These are phyloP conservation scores for Halesus radiatus DNA, from an alignment of 1,140 invertebrate species.

Conservation along the genomic window DNA sequence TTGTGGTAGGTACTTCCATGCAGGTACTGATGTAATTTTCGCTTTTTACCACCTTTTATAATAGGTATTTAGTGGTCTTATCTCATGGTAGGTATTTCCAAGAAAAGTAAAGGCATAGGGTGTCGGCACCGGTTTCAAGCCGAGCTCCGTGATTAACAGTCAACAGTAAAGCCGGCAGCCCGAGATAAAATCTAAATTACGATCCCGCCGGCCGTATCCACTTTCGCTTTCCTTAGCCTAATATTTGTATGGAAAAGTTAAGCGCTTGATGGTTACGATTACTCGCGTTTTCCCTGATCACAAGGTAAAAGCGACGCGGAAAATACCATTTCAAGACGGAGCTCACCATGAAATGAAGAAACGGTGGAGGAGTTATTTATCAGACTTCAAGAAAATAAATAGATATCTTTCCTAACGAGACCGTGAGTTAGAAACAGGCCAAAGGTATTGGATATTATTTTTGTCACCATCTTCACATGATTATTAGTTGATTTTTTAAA, in stretches of 20 bases:
- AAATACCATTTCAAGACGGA: constrained; percentile 37
- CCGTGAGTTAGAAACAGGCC: no score
- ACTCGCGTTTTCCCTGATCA: constrained; percentile 34
- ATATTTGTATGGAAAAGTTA: constrained; percentile 57
- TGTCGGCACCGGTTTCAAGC: constrained; percentile 21
- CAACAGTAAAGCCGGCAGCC: constrained; percentile 25
- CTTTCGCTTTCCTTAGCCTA: constrained; percentile 56
- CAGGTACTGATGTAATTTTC: no score
- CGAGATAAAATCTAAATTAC: constrained; percentile 56
- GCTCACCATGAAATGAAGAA: no score
- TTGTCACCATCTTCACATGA: no score
- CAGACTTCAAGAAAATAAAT: no score
- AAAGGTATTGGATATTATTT: no score
- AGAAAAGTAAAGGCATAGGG: background rate
- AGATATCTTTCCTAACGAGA: no score
- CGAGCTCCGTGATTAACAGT: constrained; percentile 52
- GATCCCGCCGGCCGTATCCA: constrained; percentile 51
- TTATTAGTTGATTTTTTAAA: no score
- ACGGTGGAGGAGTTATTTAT: no score
- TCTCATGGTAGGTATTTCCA: background rate
- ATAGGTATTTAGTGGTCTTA: no score
- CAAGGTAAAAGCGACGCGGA: background rate
- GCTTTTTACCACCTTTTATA: no score
- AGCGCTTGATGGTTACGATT: constrained; percentile 57
- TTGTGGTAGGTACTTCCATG: no score